These are phyloP conservation scores for Pseudeuparius sepicola DNA, from an alignment of 2,888 invertebrate genomes.

Conservation along the genomic window DNA sequence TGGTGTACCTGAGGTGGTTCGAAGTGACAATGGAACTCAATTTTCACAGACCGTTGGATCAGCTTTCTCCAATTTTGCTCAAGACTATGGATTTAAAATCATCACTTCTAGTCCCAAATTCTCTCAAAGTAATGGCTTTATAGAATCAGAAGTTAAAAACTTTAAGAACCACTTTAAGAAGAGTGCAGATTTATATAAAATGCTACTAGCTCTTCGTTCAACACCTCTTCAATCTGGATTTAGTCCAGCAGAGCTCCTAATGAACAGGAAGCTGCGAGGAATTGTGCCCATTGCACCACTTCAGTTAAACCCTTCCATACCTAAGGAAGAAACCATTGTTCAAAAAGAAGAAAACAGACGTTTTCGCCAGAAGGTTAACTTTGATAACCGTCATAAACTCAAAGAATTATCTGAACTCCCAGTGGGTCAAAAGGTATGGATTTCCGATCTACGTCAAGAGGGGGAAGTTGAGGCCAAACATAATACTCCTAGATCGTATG, in stretches of 20 bases:
- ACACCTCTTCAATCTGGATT: constrained; percentile 22
- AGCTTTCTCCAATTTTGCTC: constrained; percentile 20
- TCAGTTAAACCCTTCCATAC: constrained; percentile 7
- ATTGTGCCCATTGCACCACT: constrained; percentile 17
- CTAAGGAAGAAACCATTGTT: background rate
- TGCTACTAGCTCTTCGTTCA: constrained; percentile 23
- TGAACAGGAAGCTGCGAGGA: constrained; percentile 24
- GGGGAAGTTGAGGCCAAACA: constrained; percentile 14
- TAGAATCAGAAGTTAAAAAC: constrained; percentile 22
- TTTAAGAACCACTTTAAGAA: constrained; percentile 24
- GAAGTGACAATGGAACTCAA: constrained; percentile 23
- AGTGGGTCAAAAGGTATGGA: constrained; percentile 24
- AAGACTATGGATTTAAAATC: constrained; percentile 20
- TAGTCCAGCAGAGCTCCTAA: constrained; percentile 26
- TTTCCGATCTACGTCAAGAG: constrained; percentile 21
- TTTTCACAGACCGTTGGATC: constrained; percentile 16
- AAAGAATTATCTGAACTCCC: constrained; percentile 10
- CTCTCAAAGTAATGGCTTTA: constrained; percentile 23
- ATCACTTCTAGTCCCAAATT: constrained; percentile 21
- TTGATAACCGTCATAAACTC: constrained; percentile 9
- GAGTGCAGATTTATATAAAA: constrained; percentile 19
- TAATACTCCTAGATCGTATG: constrained; percentile 13
- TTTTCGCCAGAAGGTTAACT: constrained; percentile 6
- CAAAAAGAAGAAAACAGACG: constrained; percentile 10
- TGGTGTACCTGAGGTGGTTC: constrained; percentile 22